Evolutionary conservation across 2,888 invertebrate species (phyloP), one percentile per base, ranked within the genome.

Genomic region (Leuctra nigra): DNA sequence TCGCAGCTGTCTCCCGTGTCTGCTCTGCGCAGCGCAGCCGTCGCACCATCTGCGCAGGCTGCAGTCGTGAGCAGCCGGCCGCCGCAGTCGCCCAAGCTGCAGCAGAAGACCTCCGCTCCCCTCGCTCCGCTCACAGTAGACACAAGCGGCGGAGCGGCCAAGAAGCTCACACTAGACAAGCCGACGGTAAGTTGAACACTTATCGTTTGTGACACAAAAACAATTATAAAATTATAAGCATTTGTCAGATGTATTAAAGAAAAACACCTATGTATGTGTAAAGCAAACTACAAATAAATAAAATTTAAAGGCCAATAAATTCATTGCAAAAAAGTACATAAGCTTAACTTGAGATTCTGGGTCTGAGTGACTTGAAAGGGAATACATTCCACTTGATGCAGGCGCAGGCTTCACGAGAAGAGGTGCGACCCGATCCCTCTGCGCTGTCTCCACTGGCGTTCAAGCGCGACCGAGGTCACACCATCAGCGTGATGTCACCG

Each of bases 401-500:
- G n/a, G n/a, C n/a, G n/a, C n/a, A n/a, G n/a, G n/a, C n/a, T n/a
- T n/a, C n/a, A n/a, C n/a, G n/a, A n/a, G 29, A 29, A 29, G 29
- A 29, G 29, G 7, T 29, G n/a, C 58, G 58, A 4, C 53, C 56
- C 39, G 73, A 78, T 25, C 80, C 80, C 11, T 77, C 81, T 2
- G 69, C 75, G 70, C 59, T 63, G n/a, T 80, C 75, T 58, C 77
- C 77, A 63, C 61, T 63, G 16, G 54, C 61, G 4, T 78, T 79
- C 70, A n/a, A n/a, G n/a, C 73, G 84, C 16, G 83, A 83, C 63
- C 72, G 84, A 56, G 86, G 86, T 57, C 86, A 91, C 70, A 93
- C 93, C 52, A 91, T 93, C 68, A 91, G 91, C 7, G 91, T 91
- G 4, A 89, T 89, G 86, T 85, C 81, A 68, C 84, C 86, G 48